Evolutionary conservation across 2,888 invertebrate genomes (phyloP), one percentile per base, ranked within the genome.

Genomic region (Linyphia triangularis): DNA sequence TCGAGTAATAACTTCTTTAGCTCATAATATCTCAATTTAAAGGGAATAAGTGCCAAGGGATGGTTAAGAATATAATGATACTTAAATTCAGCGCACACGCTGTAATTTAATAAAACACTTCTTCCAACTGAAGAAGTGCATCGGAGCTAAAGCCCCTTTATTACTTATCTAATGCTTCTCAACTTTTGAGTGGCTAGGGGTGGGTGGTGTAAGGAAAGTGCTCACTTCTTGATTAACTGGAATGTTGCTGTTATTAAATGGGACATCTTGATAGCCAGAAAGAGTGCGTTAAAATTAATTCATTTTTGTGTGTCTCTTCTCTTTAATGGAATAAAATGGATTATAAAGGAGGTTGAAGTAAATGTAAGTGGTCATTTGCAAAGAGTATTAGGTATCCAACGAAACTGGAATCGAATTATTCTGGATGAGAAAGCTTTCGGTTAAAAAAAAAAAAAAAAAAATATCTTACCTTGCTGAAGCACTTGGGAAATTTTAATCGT

Each of bases 81-180:
- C 78, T 79, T 67, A 79, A 67, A 67, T 33, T 79, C 16, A 51
- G 78, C 40, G 65, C 19, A 78, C 22, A 67, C 16, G 30, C 9
- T 65, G 51, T 79, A 79, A 79, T 79, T 67, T 67, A 79, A 79
- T 79, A 67, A 79, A 43, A 67, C 30, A 30, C 51, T 30, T 16
- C 43, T 33, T 79, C 13, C n/a, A 79, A 79, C 43, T 26, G 65
- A 6, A 26, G 65, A 79, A 79, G 78, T 40, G 40, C 40, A 22
- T n/a, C 13, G 63, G 40, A 67, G 78, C 37, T 22, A 24, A 43
- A 19, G 26, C 10, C 13, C n/a, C 78, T 67, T 79, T 79, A 79
- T 79, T 79, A 78, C 43, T 43, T 43, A 79, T 67, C 51, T 79
- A 79, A 65, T 79, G 78, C 22, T 22, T 43, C 26, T 7, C 61